Evolutionary conservation across 2,113 vertebrate species (phyloP), one percentile per base, ranked within the genome.

Genomic region (Callithrix jacchus): DNA sequence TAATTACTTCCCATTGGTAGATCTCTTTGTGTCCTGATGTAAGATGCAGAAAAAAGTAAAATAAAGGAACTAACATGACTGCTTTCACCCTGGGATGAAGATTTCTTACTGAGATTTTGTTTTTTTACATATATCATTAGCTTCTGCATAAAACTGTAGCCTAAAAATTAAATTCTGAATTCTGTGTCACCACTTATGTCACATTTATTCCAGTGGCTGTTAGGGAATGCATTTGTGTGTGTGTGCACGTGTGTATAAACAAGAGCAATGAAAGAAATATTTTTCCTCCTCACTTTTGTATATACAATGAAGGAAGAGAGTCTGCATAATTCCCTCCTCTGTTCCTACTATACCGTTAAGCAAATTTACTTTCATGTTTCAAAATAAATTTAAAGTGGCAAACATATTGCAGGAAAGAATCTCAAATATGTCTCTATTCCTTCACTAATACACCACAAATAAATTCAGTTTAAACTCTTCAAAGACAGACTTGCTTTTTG

Each of bases 61-160:
- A 94, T 73, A 96, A 96, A 92, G 45, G 70, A 96, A 88, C 20
- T 89, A 94, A 95, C 71, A 80, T 18, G 70, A 54, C 64, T 93
- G 35, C 89, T 97, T 98, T 97, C 96, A 96, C 70, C 97, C 68
- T 94, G 88, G 42, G 6, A 58, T 95, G 66, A 49, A 97, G 68
- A 89, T 16, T 80, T 47, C 85, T 97, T 96, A 73, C 32, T 74
- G 93, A 84, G 18, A 77, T 92, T 87, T 97, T 97, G 47, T 96
- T 98, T 98, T 96, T 89, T 96, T 85, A 82, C 27, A 56, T 70
- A 37, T 94, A 47, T 95, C 74, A 81, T 42, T 79, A 95, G 42
- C 49, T 95, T 88, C 94, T 95, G 87, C 74, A 95, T 96, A 94
- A 96, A 96, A 86, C 5, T 52, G 3, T 0, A 11, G 64, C 2